A percentile compares a stretch with the other conserved stretches of the same genome.
Evolutionary conservation across 2,797 vertebrate genomes (phyloP).

Genomic region (Xiphorhynchus erythropygius): DNA sequence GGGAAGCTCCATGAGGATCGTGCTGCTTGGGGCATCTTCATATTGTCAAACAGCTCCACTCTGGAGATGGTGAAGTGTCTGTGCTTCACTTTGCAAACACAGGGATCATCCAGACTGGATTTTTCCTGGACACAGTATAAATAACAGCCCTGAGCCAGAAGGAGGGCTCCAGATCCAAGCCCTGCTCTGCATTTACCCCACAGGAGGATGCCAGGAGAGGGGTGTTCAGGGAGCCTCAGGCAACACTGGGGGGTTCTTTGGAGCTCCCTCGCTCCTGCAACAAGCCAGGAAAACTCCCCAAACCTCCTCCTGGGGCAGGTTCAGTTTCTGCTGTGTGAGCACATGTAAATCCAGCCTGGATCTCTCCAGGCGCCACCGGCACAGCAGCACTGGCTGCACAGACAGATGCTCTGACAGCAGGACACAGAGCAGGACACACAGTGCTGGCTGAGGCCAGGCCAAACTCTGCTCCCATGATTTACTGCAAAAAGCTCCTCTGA

Average conservation of each 20-base stretch:
- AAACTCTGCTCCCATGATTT: background rate
- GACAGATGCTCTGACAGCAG: background rate
- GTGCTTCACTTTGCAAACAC: background rate
- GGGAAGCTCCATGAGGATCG: background rate
- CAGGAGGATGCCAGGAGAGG: background rate
- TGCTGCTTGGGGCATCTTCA: background rate
- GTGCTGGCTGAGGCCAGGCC: background rate
- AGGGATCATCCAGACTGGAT: background rate
- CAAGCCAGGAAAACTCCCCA: fast-evolving
- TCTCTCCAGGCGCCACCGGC: background rate
- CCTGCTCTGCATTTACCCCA: background rate
- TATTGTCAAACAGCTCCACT: background rate
- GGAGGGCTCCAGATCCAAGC: background rate
- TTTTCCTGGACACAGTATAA: background rate
- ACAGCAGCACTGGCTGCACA: background rate
- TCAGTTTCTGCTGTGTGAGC: background rate
- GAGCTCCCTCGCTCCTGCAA: background rate
- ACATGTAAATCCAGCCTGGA: fast-evolving
- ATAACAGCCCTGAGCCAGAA: background rate
- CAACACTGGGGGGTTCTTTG: background rate
- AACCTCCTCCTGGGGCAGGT: fast-evolving
- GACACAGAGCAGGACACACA: background rate
- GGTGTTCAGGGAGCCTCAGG: background rate
- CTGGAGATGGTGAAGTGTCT: background rate
- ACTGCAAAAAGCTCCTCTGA: background rate